Evolutionary conservation across 2,797 vertebrate genomes (phyloP).

Genomic region (Ispidina lecontei): DNA sequence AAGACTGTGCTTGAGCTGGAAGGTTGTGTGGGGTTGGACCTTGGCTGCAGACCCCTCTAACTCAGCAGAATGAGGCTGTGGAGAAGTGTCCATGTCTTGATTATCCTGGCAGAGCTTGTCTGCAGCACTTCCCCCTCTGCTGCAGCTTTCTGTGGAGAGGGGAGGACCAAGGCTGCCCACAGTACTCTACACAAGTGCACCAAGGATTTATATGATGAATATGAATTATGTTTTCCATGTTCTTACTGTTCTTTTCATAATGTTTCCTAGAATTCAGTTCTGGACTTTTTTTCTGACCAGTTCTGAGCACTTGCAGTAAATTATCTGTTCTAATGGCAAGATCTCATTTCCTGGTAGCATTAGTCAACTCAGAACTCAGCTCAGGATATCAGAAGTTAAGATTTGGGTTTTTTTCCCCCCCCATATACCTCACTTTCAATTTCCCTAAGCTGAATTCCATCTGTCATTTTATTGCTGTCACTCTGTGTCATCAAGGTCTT

Average conservation of each 20-base stretch:
- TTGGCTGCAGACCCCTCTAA: too few species aligned
- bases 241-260: background rate
- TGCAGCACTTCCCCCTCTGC: background rate
- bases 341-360: background rate
- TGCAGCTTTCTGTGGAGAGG: background rate
- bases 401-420: background rate
- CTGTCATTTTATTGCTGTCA: background rate
- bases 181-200: background rate
- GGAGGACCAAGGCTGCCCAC: background rate
- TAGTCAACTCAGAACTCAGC: background rate
- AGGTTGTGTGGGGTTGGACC: background rate
- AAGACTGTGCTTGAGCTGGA: background rate
- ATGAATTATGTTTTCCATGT: rapidly evolving
- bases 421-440: background rate
- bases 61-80: background rate
- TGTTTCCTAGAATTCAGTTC: background rate
- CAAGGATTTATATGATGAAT: background rate
- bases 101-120: background rate
- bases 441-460: constrained; percentile 21
- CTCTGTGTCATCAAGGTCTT: background rate
- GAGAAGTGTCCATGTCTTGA: background rate
- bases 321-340: background rate
- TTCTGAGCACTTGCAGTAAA: background rate
- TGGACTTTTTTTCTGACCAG: background rate
- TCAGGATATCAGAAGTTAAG: background rate